Conservation (phyloP, 2,797 vertebrate species). For the Momotus momota region DNA sequence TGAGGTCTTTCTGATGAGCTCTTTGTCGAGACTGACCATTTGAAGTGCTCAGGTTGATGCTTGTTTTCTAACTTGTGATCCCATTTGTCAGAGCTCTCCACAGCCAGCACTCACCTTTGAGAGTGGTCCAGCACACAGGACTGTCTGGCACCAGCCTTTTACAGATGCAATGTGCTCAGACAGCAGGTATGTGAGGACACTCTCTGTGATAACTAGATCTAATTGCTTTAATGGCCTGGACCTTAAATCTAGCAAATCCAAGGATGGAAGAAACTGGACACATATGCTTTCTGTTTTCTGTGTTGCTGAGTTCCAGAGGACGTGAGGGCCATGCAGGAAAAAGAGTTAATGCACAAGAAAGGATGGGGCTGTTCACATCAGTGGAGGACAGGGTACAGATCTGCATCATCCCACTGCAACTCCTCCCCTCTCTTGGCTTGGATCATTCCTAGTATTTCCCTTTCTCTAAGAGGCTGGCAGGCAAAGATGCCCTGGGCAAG, state of each 20-base stretch:
- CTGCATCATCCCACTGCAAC: neutral
- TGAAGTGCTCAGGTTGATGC: neutral
- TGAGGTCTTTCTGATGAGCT: conserved; percentile 17
- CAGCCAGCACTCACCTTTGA: neutral
- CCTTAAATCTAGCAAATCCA: neutral
- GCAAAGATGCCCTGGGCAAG: neutral
- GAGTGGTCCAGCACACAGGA: neutral
- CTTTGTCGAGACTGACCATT: conserved; percentile 42
- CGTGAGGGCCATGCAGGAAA: neutral
- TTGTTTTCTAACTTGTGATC: conserved; percentile 9
- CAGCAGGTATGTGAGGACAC: neutral
- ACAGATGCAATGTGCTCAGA: neutral
- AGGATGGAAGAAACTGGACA: neutral
- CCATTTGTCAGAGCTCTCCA: neutral
- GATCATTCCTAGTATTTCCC: neutral
- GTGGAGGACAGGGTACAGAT: neutral
- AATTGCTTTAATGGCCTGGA: neutral
- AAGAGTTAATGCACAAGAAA: neutral
- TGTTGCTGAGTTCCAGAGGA: neutral
- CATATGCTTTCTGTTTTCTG: neutral
- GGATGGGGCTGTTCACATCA: neutral
- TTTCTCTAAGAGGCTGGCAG: neutral
- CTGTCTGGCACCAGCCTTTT: conserved; percentile 7
- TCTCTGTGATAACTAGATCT: neutral
- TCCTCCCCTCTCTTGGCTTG: neutral